A percentile compares a stretch with the other conserved stretches of the same genome.
Evolutionary conservation across 2,888 invertebrate genomes (phyloP).

Genomic region (Amphipyra berbera): DNA sequence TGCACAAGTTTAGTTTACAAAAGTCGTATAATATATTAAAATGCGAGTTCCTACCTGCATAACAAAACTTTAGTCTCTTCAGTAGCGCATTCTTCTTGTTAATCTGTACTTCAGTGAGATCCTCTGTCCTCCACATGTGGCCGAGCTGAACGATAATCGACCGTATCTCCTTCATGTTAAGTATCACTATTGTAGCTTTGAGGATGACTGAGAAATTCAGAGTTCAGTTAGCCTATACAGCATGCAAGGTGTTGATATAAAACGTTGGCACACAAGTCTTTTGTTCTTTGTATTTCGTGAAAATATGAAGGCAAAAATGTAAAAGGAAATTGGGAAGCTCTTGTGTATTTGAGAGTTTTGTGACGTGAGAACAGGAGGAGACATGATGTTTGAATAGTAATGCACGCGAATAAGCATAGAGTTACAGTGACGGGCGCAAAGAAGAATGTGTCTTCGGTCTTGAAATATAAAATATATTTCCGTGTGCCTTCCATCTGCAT

Average conservation of each 20-base stretch:
- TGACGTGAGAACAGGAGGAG: slow-evolving; percentile 41
- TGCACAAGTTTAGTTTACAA: slow-evolving; percentile 44
- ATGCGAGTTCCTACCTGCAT: slow-evolving; percentile 60
- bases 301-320: slow-evolving; percentile 54
- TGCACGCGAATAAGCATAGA: slow-evolving; percentile 31
- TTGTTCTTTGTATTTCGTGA: slow-evolving; percentile 55
- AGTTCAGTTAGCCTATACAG: slow-evolving; percentile 49
- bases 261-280: slow-evolving; percentile 47
- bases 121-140: slow-evolving; percentile 52
- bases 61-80: slow-evolving; percentile 65
- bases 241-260: slow-evolving; percentile 53
- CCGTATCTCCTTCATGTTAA: slow-evolving; percentile 55
- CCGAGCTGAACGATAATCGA: slow-evolving; percentile 58
- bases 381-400: slow-evolving; percentile 60
- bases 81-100: slow-evolving; percentile 64
- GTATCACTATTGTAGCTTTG: slow-evolving; percentile 55
- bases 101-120: slow-evolving; percentile 62
- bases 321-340: slow-evolving; percentile 42
- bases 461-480: too few relatives aligned
- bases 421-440: not conserved
- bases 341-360: slow-evolving; percentile 51
- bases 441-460: too few relatives aligned
- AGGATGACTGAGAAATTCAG: slow-evolving; percentile 57
- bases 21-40: slow-evolving; percentile 54
- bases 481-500: too few relatives aligned